Evolutionary conservation across 2,797 vertebrate genomes (phyloP), one percentile per base, ranked within the genome.

Genomic region (Lophius americanus): DNA sequence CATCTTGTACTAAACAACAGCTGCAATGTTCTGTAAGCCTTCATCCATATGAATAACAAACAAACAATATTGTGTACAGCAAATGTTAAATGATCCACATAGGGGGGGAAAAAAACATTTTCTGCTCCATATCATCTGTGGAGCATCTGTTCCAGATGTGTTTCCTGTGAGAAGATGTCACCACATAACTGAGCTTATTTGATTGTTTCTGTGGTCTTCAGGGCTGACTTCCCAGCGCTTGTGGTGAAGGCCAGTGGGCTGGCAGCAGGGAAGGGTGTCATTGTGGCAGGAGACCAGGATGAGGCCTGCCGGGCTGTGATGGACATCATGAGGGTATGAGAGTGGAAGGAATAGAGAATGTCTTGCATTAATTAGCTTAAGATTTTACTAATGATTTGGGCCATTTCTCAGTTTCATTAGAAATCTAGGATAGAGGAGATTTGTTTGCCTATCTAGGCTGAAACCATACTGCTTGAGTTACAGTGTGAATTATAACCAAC

Each of bases 201-300:
- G 2, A 0, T 32, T 33, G n/a, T 63, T 51, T 33, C 9, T 23
- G 32, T 62, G 42, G 11, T 69, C 32, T 70, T 35, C 76, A 99
- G 98, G 60, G 95, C 96, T 0, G 87, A 92, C 50, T 98, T 98
- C 74, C 96, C 95, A 1, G 97, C 98, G 11, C 84, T 99, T 81
- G 98, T 99, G 60, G 96, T 99, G 79, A 99, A 99, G 86, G 97
- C 97, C 57, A 99, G 97, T 9, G 98, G 98, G 10, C 89, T 99
- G 78, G 98, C 98, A 3, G 98, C 97, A 44, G 98, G 98, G 58
- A 99, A 99, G 85, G 98, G 98, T 5, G 98, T 99, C 54, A 93
- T 98, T 1, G 96, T 99, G 64, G 96, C 97, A 0, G 59, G 71
- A 0, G 95, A 86, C 88, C 94, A 92, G 82, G 94, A 95, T 0